Percentiles rank a stretch among this genome's conserved stretches.
These are phyloP conservation scores for Drosophila elegans DNA, from an alignment of 1,140 invertebrate genomes.

Conservation along the genomic window DNA sequence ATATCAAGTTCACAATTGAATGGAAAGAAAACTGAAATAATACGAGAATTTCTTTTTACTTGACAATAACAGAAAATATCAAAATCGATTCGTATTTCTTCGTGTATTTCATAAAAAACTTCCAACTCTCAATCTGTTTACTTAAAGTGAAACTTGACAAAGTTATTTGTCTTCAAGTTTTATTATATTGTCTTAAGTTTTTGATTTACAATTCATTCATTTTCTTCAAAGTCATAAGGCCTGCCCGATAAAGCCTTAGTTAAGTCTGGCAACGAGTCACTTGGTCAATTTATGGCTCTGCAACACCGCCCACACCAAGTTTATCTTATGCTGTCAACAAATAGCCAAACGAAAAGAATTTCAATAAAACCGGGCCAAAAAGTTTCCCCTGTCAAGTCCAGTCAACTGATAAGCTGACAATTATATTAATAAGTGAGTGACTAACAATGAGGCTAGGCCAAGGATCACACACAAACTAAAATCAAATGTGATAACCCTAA, in stretches of 20 bases:
- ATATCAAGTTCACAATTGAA: conserved; percentile 34
- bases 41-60: conserved; percentile 6
- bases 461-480: conserved; percentile 23
- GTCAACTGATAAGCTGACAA: conserved; percentile 38
- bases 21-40: conserved; percentile 6
- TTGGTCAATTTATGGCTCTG: conserved; percentile 48
- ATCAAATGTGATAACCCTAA: conserved; percentile 14
- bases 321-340: conserved; percentile 44
- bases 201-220: conserved; percentile 43
- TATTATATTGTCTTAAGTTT: conserved; percentile 16
- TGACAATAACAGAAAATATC: conserved; percentile 12
- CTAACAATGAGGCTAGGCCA: conserved; percentile 17
- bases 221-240: conserved; percentile 39
- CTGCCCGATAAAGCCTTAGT: conserved; percentile 30
- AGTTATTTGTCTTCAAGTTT: conserved; percentile 5
- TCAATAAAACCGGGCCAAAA: conserved; percentile 16
- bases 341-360: conserved; percentile 33
- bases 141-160: conserved; percentile 1
- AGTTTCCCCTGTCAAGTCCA: conserved; percentile 18
- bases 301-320: conserved; percentile 12
- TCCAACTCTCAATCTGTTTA: too few species aligned
- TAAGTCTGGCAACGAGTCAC: conserved; percentile 34
- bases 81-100: background rate
- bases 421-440: conserved; percentile 47
- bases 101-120: too few species aligned